A percentile compares a stretch with the other conserved stretches of the same genome.
These are phyloP conservation scores for Drosophila yooni DNA, from an alignment of 2,888 invertebrate species.

Conservation along the genomic window DNA sequence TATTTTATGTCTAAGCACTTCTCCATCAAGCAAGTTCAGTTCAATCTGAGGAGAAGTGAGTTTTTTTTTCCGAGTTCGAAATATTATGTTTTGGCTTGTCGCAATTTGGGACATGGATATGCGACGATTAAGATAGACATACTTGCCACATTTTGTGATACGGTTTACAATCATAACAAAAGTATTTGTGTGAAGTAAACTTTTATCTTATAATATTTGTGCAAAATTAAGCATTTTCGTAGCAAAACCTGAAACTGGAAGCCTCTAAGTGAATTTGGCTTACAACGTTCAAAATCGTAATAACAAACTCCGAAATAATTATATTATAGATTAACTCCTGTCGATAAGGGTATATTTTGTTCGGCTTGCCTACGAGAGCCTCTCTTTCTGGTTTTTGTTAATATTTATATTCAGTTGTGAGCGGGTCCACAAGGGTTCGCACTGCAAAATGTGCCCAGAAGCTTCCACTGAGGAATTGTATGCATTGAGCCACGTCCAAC, in stretches of 20 bases:
- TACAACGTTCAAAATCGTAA: neutral
- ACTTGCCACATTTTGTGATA: neutral
- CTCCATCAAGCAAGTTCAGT: neutral
- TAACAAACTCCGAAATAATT: neutral
- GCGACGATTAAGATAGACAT: neutral
- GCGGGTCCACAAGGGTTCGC: slow-evolving; percentile 4
- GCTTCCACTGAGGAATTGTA: slow-evolving; percentile 26
- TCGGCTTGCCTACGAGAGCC: neutral
- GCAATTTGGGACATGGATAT: neutral
- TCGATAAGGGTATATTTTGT: neutral
- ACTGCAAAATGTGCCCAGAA: slow-evolving; percentile 34
- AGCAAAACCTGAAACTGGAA: neutral
- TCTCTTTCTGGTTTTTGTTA: neutral
- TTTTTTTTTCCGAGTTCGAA: too few relatives aligned
- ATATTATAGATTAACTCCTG: neutral
- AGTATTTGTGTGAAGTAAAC: neutral
- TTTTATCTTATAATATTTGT: neutral
- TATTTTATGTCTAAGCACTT: neutral
- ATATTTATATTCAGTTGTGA: slow-evolving; percentile 5
- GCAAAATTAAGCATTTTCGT: neutral
- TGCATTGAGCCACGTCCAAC: slow-evolving; percentile 16
- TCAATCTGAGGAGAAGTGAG: too few relatives aligned
- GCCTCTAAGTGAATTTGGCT: neutral
- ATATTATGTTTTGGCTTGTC: neutral
- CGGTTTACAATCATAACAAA: neutral